A percentile compares a stretch with the other conserved stretches of the same genome.
These are phyloP conservation scores for Hyperoplus immaculatus DNA, from an alignment of 2,797 vertebrate species.

Conservation along the genomic window DNA sequence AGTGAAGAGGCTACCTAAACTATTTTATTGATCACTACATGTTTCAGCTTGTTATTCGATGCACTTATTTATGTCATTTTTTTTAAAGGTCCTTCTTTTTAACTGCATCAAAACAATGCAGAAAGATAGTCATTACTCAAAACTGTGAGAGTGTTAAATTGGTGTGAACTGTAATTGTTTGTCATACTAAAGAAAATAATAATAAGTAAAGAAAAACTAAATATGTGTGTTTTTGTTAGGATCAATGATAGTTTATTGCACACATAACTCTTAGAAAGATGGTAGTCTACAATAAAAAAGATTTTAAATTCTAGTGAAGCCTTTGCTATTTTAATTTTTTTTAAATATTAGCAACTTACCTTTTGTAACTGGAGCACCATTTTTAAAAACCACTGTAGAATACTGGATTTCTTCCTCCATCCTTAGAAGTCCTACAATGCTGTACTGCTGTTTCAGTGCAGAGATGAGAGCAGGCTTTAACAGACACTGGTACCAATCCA, in stretches of 20 bases:
- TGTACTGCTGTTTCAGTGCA: background rate
- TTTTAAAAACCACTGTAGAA: constrained; percentile 39
- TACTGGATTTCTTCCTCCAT: constrained; percentile 58
- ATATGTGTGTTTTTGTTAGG: background rate
- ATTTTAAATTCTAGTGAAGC: background rate
- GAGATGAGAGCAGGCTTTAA: background rate
- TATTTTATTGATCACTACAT: background rate
- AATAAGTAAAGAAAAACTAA: background rate
- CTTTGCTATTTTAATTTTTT: too few relatives aligned
- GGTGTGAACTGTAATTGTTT: too few relatives aligned
- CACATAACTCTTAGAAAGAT: background rate
- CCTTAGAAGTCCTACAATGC: background rate
- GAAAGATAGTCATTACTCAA: background rate
- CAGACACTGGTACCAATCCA: fast-evolving
- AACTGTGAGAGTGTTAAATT: background rate
- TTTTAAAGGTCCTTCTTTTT: background rate
- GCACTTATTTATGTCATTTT: background rate
- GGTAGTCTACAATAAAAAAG: background rate
- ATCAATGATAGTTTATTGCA: background rate
- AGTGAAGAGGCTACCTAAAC: too few relatives aligned
- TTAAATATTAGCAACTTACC: constrained; percentile 26
- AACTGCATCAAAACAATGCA: background rate
- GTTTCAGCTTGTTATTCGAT: background rate
- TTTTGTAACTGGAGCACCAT: background rate
- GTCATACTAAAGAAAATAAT: background rate